Conservation (phyloP, 2,888 invertebrate genomes). For the Cepaea hortensis region DNA sequence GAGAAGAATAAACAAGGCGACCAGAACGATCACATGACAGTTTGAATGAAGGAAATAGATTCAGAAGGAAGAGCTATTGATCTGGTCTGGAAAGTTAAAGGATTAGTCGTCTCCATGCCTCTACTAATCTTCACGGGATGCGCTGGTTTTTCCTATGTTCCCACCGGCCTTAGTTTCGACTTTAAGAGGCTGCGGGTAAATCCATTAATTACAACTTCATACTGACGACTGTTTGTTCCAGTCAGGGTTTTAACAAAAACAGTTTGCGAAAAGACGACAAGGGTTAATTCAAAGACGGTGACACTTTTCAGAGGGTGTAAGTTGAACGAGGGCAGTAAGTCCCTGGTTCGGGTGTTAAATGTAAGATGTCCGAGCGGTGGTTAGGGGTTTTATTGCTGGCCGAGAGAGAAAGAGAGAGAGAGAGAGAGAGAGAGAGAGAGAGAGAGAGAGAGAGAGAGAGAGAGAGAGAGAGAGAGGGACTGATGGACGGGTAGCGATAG, state of each 20-base stretch:
- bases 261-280: neutral
- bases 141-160: neutral
- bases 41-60: neutral
- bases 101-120: conserved; percentile 24
- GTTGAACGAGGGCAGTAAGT: too few relatives aligned
- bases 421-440: too few relatives aligned
- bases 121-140: conserved; percentile 14
- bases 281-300: too few relatives aligned
- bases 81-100: neutral
- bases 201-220: conserved; percentile 15
- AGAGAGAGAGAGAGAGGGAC: too few relatives aligned
- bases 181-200: neutral
- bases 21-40: conserved; percentile 12
- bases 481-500: too few relatives aligned
- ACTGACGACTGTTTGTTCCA: neutral
- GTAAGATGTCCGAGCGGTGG: too few relatives aligned
- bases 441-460: too few relatives aligned
- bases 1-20: conserved; percentile 7
- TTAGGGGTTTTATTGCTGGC: too few relatives aligned
- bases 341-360: too few relatives aligned
- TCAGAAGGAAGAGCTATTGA: neutral
- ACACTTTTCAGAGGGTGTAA: neutral
- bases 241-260: neutral
- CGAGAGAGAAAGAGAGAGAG: too few relatives aligned
- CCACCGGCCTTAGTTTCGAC: conserved; percentile 4